phyloP scores from a whole-genome alignment of 92 coral and sea anemone species.

The Zoanthus sociatus region DNA sequence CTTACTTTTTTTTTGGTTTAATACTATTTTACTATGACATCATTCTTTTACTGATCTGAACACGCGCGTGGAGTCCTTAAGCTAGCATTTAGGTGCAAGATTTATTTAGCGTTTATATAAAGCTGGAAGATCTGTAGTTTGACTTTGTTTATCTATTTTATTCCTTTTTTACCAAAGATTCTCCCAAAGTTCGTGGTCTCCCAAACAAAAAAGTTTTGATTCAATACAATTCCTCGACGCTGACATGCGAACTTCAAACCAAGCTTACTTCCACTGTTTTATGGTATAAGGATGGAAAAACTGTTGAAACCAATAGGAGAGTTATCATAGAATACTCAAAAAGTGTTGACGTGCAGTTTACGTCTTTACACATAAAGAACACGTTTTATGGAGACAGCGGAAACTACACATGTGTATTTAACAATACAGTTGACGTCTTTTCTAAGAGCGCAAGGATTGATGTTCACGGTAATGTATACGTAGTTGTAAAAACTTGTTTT shows the following conservation, averaged over 20 bases:
- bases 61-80: no score
- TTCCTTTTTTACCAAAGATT: not conserved
- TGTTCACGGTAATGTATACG: not conserved
- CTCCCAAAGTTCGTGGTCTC: not conserved
- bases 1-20: no score
- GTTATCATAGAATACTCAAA: not conserved
- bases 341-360: not conserved
- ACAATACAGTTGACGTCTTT: not conserved
- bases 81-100: no score
- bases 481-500: not conserved
- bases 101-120: not conserved
- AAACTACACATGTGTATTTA: slow-evolving; percentile 35
- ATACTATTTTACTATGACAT: no score
- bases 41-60: no score
- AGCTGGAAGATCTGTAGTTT: not conserved
- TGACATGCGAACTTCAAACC: slow-evolving; percentile 6
- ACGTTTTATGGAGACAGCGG: slow-evolving; percentile 9
- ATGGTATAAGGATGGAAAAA: slow-evolving; percentile 21
- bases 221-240: not conserved
- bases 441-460: not conserved
- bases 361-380: not conserved
- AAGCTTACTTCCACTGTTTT: not conserved
- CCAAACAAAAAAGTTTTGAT: not conserved
- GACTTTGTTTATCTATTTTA: not conserved
- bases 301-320: not conserved